Conservation (phyloP, 2,888 invertebrate genomes). For the Brassicogethes aeneus region DNA sequence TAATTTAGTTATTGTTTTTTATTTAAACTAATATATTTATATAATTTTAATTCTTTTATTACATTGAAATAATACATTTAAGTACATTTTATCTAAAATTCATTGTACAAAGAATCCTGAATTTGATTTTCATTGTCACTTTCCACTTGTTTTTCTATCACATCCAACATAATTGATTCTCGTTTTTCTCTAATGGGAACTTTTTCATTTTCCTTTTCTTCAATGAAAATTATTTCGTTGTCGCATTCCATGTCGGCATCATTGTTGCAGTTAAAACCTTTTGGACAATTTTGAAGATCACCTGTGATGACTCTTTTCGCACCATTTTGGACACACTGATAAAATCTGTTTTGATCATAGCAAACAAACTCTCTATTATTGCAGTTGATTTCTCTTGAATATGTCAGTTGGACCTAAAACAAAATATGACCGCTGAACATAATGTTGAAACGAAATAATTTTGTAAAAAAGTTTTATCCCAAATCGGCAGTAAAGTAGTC, state of each 20-base stretch:
- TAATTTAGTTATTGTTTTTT: too few species aligned
- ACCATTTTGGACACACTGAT: conserved; percentile 17
- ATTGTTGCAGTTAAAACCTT: conserved; percentile 21
- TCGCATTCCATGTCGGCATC: conserved; percentile 20
- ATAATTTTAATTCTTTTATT: too few species aligned
- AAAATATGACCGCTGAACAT: too few species aligned
- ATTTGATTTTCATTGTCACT: neutral
- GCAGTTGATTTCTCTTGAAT: conserved; percentile 11
- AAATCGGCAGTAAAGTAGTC: too few species aligned
- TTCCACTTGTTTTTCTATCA: neutral
- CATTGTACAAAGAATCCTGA: neutral
- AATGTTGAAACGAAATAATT: too few species aligned
- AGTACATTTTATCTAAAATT: too few species aligned
- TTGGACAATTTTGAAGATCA: conserved; percentile 19
- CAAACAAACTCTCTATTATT: conserved; percentile 20
- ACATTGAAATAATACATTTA: too few species aligned
- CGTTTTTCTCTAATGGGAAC: too few species aligned
- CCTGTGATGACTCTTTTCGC: conserved; percentile 17
- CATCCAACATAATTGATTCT: neutral
- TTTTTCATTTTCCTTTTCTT: neutral
- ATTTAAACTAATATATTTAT: too few species aligned
- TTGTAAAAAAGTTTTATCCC: too few species aligned
- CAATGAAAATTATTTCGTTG: neutral
- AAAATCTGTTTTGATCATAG: conserved; percentile 18
- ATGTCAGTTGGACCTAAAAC: neutral